Conservation (phyloP, 2,888 invertebrate genomes). For the Ischnura elegans region DNA sequence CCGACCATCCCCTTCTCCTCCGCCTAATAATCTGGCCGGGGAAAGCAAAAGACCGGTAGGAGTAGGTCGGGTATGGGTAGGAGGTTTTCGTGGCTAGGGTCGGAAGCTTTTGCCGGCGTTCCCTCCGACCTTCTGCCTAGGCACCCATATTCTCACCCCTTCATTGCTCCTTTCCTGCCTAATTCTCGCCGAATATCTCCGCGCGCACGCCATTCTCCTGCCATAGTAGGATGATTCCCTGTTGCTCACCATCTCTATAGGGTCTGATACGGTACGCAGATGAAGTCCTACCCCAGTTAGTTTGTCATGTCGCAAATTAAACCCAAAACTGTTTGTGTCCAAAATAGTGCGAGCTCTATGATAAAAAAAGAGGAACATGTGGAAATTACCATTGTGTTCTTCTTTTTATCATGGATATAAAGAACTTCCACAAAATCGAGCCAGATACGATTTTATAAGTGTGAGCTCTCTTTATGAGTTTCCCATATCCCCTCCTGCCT, state of each 20-base stretch:
- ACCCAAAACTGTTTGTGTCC: conserved; percentile 55
- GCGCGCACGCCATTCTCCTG: conserved; percentile 12
- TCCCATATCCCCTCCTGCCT: neutral
- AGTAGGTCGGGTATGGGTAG: neutral
- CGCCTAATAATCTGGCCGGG: conserved; percentile 18
- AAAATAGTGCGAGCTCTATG: neutral
- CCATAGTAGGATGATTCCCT: conserved; percentile 42
- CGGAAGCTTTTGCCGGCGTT: neutral
- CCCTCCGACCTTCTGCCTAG: neutral
- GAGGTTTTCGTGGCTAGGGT: conserved; percentile 5
- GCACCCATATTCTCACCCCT: neutral
- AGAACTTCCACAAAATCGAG: too few species aligned
- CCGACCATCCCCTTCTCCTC: neutral
- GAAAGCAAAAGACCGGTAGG: neutral
- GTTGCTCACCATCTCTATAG: conserved; percentile 46
- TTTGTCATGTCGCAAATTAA: conserved; percentile 60
- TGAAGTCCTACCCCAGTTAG: conserved; percentile 53
- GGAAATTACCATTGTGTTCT: too few species aligned
- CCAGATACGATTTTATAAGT: too few species aligned
- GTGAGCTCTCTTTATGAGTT: conserved; percentile 27
- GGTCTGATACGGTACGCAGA: conserved; percentile 49
- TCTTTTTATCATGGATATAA: too few species aligned
- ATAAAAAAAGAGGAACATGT: too few species aligned
- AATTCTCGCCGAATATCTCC: conserved; percentile 60
- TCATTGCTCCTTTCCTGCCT: neutral